Evolutionary conservation across 23 tunicate species (phyloP), one percentile per base, ranked within the genome.

Genomic region (Ascidia mentula): DNA sequence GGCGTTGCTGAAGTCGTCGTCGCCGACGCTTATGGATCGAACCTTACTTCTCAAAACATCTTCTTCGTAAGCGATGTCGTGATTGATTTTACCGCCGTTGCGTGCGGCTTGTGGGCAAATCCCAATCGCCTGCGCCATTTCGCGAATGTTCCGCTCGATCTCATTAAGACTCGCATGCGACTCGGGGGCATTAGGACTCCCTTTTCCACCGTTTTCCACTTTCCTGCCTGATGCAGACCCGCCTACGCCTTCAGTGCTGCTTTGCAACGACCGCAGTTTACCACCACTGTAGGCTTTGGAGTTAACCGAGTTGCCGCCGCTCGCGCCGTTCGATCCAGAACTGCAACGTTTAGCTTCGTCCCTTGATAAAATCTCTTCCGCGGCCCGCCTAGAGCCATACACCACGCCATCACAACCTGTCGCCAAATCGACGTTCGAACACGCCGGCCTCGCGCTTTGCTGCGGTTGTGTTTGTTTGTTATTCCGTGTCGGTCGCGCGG

Each of bases 1-100:
- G 65, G 24, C 22, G 24, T 28, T 9, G 4, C 28, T 20, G 65
- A 53, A 53, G 65, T 53, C 65, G 65, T 9, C 65, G 65, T 53
- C 65, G 59, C 60, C 69, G 31, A 86, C 20, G 74, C 90, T 86
- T 18, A 86, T 86, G 36, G 40, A 28, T 32, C 90, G 73, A 6
- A 86, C 42, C 40, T 73, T 79, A 33, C 80, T 36, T 37, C 90
- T 37, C 46, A 79, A 40, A 6, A 40, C 75, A 13, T 79, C 84
- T 72, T 86, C 90, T 0, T 72, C 65, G 46, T 45, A 69, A 22
- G 69, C 40, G 34, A 15, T 4, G 38, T 77, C 82, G 75, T 60
- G 38, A 17, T 36, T 71, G 38, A 35, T 34, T 71, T 71, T 71
- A 71, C 18, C 75, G 38, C 38, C 32, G 28, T 3, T 28, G 65